Conservation (phyloP, 2,113 vertebrate species). For the Narcine bancroftii region DNA sequence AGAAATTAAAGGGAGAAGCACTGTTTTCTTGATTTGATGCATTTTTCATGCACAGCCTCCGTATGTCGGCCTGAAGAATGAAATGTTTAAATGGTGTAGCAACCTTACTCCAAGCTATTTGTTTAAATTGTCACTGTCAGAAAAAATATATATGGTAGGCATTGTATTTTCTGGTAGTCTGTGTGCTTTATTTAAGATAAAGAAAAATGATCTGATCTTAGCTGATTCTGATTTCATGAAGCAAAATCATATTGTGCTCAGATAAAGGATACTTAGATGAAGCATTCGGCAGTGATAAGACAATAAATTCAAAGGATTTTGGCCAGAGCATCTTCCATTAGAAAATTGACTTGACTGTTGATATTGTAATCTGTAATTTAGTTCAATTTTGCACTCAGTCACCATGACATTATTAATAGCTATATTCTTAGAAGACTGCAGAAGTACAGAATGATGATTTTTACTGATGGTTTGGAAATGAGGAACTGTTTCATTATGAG, state of each 20-base stretch:
- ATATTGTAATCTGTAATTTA: conserved; percentile 3
- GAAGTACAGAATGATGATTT: background rate
- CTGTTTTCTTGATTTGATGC: conserved; percentile 4
- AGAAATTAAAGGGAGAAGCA: background rate
- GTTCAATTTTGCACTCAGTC: conserved; percentile 26
- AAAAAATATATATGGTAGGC: conserved; percentile 24
- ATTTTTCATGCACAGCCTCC: background rate
- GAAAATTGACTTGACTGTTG: conserved; percentile 39
- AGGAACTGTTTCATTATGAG: no score
- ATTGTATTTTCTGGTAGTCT: conserved; percentile 44
- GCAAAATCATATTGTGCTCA: conserved; percentile 52
- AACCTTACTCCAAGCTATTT: conserved; percentile 8
- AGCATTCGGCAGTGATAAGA: conserved; percentile 50
- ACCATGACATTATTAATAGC: background rate
- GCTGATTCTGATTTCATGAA: conserved; percentile 48
- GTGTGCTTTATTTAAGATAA: conserved; percentile 49
- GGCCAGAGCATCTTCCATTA: conserved; percentile 40
- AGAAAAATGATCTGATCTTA: conserved; percentile 45
- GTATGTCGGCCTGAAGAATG: background rate
- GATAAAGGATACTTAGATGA: conserved; percentile 51
- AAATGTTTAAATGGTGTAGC: background rate
- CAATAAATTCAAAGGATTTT: conserved; percentile 44
- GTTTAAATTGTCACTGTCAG: conserved; percentile 4
- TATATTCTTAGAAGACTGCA: background rate
- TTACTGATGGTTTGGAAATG: background rate